Evolutionary conservation across 1,140 invertebrate genomes (phyloP).

Genomic region (Ptiloglossa arizonensis): DNA sequence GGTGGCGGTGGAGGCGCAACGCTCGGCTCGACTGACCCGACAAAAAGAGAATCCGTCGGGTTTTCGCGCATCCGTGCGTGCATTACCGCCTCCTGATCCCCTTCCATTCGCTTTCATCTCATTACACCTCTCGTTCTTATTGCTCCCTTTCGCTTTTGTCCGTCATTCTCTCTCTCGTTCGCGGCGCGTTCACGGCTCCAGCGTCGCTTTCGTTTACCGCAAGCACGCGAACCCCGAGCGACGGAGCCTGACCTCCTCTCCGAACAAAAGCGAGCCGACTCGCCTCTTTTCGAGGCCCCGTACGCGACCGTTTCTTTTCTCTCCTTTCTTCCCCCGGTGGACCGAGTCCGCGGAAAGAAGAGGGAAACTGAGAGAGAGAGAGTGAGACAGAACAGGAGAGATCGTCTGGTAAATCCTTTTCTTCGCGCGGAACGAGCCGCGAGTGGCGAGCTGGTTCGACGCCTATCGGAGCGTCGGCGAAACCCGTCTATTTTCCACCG

Average conservation of each 20-base stretch:
- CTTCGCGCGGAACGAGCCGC: not conserved
- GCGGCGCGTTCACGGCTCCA: constrained; percentile 45
- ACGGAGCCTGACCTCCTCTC: constrained; percentile 35
- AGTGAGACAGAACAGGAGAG: not conserved
- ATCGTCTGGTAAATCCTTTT: constrained; percentile 28
- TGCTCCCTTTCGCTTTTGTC: not conserved
- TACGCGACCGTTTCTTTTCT: constrained; percentile 5
- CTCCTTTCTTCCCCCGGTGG: constrained; percentile 41
- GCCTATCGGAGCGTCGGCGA: constrained; percentile 6
- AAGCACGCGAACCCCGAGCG: constrained; percentile 55
- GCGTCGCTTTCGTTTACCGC: constrained; percentile 62
- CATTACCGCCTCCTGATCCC: constrained; percentile 69
- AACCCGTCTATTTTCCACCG: constrained; percentile 29
- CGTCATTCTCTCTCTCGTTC: constrained; percentile 22
- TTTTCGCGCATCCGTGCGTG: constrained; percentile 67
- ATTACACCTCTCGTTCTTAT: constrained; percentile 30
- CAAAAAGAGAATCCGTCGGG: constrained; percentile 64
- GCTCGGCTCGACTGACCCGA: constrained; percentile 44
- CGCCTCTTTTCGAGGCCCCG: constrained; percentile 41
- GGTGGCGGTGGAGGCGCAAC: too few relatives aligned
- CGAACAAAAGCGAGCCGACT: constrained; percentile 52
- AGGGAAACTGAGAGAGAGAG: not conserved
- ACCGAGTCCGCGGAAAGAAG: not conserved
- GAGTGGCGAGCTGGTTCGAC: not conserved
- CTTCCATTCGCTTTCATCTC: constrained; percentile 16